Percentiles rank a stretch among this genome's conserved stretches.
Conservation (phyloP, 2,888 invertebrate genomes). For the Drosophila tripunctata region DNA sequence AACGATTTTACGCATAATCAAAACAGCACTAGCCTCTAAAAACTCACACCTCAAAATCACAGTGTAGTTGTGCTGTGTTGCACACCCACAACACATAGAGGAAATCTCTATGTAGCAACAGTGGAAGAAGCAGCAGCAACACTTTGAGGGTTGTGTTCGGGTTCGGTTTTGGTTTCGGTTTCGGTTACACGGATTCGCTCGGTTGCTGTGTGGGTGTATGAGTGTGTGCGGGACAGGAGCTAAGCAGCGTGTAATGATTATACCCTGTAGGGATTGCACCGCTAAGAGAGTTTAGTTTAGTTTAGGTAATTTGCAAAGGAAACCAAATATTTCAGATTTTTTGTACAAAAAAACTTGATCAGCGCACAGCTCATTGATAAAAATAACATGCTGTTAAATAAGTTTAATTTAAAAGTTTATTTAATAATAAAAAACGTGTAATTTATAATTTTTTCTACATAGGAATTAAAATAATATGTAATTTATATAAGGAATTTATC, state of each 20-base stretch:
- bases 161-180: conserved; percentile 31
- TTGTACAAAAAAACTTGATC: no score
- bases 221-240: conserved; percentile 68
- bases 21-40: conserved; percentile 67
- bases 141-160: conserved; percentile 30
- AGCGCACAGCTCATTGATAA: no score
- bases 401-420: no score
- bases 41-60: conserved; percentile 75
- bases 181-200: conserved; percentile 47
- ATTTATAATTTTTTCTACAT: no score
- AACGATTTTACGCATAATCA: conserved; percentile 78
- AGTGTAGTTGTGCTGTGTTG: conserved; percentile 32
- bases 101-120: conserved; percentile 1
- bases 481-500: no score
- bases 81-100: conserved; percentile 36
- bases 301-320: no score
- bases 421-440: no score
- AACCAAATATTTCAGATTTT: no score
- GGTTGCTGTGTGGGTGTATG: no score
- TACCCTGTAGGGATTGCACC: conserved; percentile 30
- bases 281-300: no score
- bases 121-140: neutral
- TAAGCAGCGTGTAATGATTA: conserved; percentile 73
- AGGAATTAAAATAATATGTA: no score
- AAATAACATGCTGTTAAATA: no score